Conservation (phyloP, 2,888 invertebrate species). For the Hypercompe scribonia region DNA sequence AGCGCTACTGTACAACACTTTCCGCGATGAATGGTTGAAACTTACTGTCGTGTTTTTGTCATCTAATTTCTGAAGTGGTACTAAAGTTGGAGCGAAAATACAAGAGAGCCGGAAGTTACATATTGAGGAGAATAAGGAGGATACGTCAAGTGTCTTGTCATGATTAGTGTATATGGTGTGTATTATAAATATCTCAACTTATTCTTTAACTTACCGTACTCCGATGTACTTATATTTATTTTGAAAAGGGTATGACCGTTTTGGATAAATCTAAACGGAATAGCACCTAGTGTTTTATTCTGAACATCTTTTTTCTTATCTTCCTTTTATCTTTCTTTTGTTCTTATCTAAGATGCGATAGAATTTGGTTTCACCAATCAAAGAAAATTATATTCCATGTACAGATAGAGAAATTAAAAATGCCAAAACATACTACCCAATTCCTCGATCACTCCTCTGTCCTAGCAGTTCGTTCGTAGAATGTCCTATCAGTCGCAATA, state of each 20-base stretch:
- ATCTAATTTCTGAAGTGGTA: constrained; percentile 50
- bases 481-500: too few relatives aligned
- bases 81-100: constrained; percentile 42
- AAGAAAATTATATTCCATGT: too few relatives aligned
- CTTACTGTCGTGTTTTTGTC: constrained; percentile 34
- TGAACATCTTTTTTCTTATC: too few relatives aligned
- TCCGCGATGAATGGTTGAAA: constrained; percentile 33
- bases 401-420: too few relatives aligned
- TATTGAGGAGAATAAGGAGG: constrained; percentile 2
- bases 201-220: too few relatives aligned
- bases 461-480: too few relatives aligned
- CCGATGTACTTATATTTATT: constrained; percentile 25
- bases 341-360: too few relatives aligned
- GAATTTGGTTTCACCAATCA: too few relatives aligned
- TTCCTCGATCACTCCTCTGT: too few relatives aligned
- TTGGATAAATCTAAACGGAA: neutral
- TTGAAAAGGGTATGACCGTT: neutral
- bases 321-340: too few relatives aligned
- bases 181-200: constrained; percentile 17
- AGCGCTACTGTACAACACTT: constrained; percentile 34
- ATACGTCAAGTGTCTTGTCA: constrained; percentile 21
- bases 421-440: too few relatives aligned
- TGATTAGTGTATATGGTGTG: constrained; percentile 33
- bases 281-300: too few relatives aligned
- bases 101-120: constrained; percentile 16